Percentiles rank a stretch among this genome's conserved stretches.
These are phyloP conservation scores for Gracilinanus agilis DNA, from an alignment of 2,113 vertebrate genomes.

Conservation along the genomic window DNA sequence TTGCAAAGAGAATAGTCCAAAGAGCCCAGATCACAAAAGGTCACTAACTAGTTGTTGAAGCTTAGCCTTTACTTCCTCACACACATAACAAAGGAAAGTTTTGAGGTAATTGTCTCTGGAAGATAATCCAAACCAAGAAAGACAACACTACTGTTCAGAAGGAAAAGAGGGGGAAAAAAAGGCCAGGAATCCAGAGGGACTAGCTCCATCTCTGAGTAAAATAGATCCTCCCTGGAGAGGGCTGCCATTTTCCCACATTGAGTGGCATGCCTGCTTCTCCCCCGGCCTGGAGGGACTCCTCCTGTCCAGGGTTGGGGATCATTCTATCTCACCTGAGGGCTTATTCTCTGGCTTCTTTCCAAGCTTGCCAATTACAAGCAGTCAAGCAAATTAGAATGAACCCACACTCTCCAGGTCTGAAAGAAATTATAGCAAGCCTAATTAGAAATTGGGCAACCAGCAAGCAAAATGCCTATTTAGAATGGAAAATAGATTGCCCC, in stretches of 20 bases:
- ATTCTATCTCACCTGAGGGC: slow-evolving; percentile 19
- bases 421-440: slow-evolving; percentile 22
- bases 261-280: not conserved
- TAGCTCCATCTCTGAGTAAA: slow-evolving; percentile 28
- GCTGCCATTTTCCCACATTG: slow-evolving; percentile 21
- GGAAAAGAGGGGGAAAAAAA: slow-evolving; percentile 6
- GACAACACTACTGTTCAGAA: slow-evolving; percentile 49
- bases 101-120: slow-evolving; percentile 67
- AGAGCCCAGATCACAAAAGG: slow-evolving; percentile 35
- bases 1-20: slow-evolving; percentile 36
- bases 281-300: slow-evolving; percentile 40
- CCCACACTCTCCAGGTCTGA: slow-evolving; percentile 8
- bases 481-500: slow-evolving; percentile 30
- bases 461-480: slow-evolving; percentile 10
- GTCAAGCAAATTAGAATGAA: slow-evolving; percentile 29
- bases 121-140: slow-evolving; percentile 67
- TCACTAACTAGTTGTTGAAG: slow-evolving; percentile 40
- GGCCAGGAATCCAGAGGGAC: slow-evolving; percentile 4
- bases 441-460: not conserved
- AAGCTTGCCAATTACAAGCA: slow-evolving; percentile 9
- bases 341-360: slow-evolving; percentile 33
- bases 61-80: slow-evolving; percentile 29
- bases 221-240: slow-evolving; percentile 16
- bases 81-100: slow-evolving; percentile 56
- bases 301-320: slow-evolving; percentile 21